Percentiles rank a stretch among this genome's conserved stretches.
Conservation (phyloP, 2,797 vertebrate genomes). For the Eleutherodactylus coqui region DNA sequence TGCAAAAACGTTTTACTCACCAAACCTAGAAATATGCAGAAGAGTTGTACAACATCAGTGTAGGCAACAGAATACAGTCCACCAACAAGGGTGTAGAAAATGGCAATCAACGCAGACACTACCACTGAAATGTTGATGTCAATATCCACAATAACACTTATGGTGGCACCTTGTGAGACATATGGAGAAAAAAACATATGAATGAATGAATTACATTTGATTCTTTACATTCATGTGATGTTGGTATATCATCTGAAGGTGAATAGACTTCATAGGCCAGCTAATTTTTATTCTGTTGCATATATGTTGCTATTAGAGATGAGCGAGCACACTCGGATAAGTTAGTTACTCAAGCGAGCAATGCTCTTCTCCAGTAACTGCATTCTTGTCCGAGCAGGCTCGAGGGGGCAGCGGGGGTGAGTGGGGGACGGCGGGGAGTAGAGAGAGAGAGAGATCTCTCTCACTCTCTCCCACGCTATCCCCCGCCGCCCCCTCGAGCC, state of each 20-base stretch:
- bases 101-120: conserved; percentile 91
- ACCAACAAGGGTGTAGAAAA: conserved; percentile 92
- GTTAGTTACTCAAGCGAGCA: too few species aligned
- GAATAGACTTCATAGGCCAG: background rate
- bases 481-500: too few species aligned
- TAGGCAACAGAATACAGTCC: conserved; percentile 97
- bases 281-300: background rate
- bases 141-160: conserved; percentile 94
- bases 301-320: background rate
- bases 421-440: too few species aligned
- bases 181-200: background rate
- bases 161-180: conserved; percentile 84
- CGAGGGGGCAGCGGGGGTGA: too few species aligned
- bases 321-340: too few species aligned
- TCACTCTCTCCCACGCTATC: too few species aligned
- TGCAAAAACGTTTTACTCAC: conserved; percentile 78
- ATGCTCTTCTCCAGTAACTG: too few species aligned
- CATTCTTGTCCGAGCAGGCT: too few species aligned
- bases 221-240: background rate
- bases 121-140: conserved; percentile 89
- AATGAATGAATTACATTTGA: background rate
- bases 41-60: conserved; percentile 95
- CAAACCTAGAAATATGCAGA: conserved; percentile 95
- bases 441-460: too few species aligned
- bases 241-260: background rate